phyloP scores from a whole-genome alignment of 2,888 invertebrate species.

The Strigamia transsilvanica region DNA sequence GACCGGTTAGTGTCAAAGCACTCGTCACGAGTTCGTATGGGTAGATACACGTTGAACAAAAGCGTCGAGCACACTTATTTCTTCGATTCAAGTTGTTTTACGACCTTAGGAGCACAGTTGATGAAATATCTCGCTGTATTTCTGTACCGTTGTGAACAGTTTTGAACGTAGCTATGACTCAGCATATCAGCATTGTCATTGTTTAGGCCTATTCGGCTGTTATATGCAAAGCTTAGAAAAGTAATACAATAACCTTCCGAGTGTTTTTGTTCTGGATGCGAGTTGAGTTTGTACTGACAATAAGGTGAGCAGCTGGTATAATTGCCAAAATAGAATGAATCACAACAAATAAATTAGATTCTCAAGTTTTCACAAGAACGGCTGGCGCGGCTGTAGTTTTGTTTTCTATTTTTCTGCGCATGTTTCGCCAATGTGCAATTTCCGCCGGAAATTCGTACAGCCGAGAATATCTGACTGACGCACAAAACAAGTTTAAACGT shows the following conservation, averaged over 20 bases:
- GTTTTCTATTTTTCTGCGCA: not conserved
- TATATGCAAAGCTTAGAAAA: not conserved
- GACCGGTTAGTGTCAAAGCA: no score
- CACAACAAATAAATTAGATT: slow-evolving; percentile 41
- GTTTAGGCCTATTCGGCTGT: slow-evolving; percentile 14
- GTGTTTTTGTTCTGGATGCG: not conserved
- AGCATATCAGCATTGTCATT: slow-evolving; percentile 18
- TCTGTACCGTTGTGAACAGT: not conserved
- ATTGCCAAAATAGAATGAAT: not conserved
- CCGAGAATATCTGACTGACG: not conserved
- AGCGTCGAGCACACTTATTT: not conserved
- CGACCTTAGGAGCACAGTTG: not conserved
- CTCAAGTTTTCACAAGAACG: slow-evolving; percentile 24
- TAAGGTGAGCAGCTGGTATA: not conserved
- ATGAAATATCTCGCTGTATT: not conserved
- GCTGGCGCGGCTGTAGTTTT: not conserved
- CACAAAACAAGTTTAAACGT: not conserved
- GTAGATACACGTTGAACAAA: not conserved
- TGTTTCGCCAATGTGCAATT: not conserved
- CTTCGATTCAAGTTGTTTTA: not conserved
- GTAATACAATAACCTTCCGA: not conserved
- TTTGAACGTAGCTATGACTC: not conserved
- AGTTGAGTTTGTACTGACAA: slow-evolving; percentile 6
- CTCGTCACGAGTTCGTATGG: no score
- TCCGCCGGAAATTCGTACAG: not conserved